Evolutionary conservation across 2,797 vertebrate species (phyloP), one percentile per base, ranked within the genome.

Genomic region (Acanthornis magna): DNA sequence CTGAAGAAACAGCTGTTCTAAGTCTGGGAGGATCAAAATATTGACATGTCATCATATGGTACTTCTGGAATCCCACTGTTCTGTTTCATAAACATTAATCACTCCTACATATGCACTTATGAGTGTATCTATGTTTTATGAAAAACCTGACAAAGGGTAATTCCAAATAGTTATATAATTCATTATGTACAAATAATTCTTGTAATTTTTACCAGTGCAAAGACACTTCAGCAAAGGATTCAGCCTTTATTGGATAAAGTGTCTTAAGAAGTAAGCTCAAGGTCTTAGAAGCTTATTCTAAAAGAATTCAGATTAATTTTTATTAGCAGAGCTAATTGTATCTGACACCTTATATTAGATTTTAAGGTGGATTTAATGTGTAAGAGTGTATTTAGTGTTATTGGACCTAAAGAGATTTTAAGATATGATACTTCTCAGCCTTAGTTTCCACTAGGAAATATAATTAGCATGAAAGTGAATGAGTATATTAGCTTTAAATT

Each of bases 1-100:
- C 68, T 78, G 87, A 95, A 53, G 67, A 87, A 97, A 88, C 86
- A 96, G 91, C 93, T 96, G 78, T 74, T 96, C 57, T 43, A 30
- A 93, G 82, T 76, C 72, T 95, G 79, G 74, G 58, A 92, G 63
- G 85, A 85, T 94, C 74, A 84, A 86, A 95, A 77, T 87, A 78
- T 53, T 80, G 80, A 40, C 43, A 27, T 86, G 82, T 90, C 34
- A 30, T 95, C 91, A 85, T 60, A 60, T 76, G 68, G 43, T 81
- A 58, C 53, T 86, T 89, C 42, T 36, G 78, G 87, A 82, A 91
- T 92, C 71, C 74, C 30, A 42, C 50, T 88, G 34, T 76, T 89
- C 30, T 83, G 32, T 90, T 94, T 73, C 36, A 50, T 71, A 75
- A 62, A 55, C 51, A 30, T 48, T 65, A 80, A 71, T 95, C 62